Percentiles rank a stretch among this genome's conserved stretches.
Conservation (phyloP, 2,113 vertebrate species). For the Sturnus vulgaris region DNA sequence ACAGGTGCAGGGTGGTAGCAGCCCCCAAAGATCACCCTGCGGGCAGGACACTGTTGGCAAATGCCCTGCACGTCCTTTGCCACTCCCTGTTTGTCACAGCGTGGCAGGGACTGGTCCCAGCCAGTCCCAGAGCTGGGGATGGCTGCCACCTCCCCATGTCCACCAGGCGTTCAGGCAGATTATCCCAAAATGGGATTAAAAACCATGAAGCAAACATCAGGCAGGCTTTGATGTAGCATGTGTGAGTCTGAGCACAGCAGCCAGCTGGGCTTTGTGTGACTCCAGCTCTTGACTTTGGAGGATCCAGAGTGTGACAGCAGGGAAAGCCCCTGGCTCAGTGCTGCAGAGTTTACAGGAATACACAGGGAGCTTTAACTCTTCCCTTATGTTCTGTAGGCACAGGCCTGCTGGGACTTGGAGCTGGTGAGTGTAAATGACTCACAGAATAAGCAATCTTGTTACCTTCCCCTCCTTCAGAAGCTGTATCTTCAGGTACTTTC, state of each 20-base stretch:
- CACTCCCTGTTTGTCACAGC: not conserved
- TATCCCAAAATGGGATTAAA: not conserved
- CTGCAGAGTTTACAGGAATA: not conserved
- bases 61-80: rapidly evolving
- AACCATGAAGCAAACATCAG: not conserved
- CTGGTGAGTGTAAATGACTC: not conserved
- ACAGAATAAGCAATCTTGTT: not conserved
- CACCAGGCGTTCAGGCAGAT: rapidly evolving
- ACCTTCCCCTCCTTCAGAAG: not conserved
- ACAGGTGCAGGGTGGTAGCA: not conserved
- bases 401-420: rapidly evolving
- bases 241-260: not conserved
- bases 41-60: not conserved
- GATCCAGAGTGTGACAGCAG: not conserved
- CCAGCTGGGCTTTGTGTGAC: not conserved
- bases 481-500: not conserved
- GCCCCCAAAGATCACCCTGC: rapidly evolving
- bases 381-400: not conserved
- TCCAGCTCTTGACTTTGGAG: not conserved
- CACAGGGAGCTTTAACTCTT: not conserved
- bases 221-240: not conserved
- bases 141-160: rapidly evolving
- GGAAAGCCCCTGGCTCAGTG: not conserved
- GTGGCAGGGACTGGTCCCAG: rapidly evolving
- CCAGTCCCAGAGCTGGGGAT: not conserved